These are phyloP conservation scores for Hypomesus transpacificus DNA, from an alignment of 2,113 vertebrate species.

Conservation along the genomic window DNA sequence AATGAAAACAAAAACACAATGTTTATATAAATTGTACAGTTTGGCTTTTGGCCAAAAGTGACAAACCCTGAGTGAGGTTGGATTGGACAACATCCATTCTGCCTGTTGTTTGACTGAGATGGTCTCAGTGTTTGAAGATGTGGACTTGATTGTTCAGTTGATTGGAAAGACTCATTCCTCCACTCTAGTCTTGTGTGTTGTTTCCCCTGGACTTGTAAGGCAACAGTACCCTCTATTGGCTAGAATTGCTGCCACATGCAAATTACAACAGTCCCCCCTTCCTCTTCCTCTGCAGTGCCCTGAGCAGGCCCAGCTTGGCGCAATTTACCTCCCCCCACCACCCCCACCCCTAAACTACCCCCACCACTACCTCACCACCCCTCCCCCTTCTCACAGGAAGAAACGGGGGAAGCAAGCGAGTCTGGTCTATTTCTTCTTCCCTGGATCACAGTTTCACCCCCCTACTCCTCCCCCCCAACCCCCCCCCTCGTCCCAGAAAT, in stretches of 20 bases:
- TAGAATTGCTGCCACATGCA: slow-evolving; percentile 44
- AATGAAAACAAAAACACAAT: too few species aligned
- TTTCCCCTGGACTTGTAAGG: slow-evolving; percentile 53
- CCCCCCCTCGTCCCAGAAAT: background rate
- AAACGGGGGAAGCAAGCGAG: background rate
- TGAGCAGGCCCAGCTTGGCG: background rate
- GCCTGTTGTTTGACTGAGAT: background rate
- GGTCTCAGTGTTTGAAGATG: background rate
- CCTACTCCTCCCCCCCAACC: too few species aligned
- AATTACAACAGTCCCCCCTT: slow-evolving; percentile 21
- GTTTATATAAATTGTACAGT: too few species aligned
- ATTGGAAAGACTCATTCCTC: background rate
- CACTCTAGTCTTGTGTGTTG: slow-evolving; percentile 16
- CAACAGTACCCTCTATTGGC: slow-evolving; percentile 77
- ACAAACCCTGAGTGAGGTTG: too few species aligned
- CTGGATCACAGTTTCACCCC: background rate
- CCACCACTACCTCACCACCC: slow-evolving; percentile 1
- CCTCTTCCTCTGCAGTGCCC: background rate
- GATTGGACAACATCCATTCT: background rate
- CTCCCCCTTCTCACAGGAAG: background rate
- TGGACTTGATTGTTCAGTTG: background rate
- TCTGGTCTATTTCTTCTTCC: slow-evolving; percentile 2
- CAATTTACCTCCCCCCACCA: background rate
- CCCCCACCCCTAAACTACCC: background rate
- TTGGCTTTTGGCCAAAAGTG: too few species aligned